Evolutionary conservation across 2,888 invertebrate species (phyloP).

Genomic region (Orchesellides sinensis): DNA sequence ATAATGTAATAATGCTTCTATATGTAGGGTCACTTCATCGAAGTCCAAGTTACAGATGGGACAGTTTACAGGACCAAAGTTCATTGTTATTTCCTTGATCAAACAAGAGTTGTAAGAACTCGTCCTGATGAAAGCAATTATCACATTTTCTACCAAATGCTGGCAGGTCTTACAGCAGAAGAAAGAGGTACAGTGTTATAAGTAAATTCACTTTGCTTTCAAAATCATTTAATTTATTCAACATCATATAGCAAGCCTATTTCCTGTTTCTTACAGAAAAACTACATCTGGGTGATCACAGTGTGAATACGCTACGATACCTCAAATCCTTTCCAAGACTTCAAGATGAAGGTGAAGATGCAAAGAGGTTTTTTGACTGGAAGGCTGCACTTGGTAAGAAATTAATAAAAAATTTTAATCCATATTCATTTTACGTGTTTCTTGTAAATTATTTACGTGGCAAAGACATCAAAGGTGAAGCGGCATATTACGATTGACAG

Average conservation of each 20-base stretch:
- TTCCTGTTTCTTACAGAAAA: slow-evolving; percentile 79
- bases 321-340: slow-evolving; percentile 85
- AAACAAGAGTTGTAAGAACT: slow-evolving; percentile 92
- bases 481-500: too few species aligned
- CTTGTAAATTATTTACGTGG: too few species aligned
- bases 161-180: slow-evolving; percentile 91
- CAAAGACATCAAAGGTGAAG: too few species aligned
- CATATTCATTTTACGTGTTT: too few species aligned
- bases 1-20: not conserved
- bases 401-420: too few species aligned
- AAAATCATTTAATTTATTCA: not conserved
- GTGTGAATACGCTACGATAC: slow-evolving; percentile 88
- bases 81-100: slow-evolving; percentile 96
- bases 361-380: slow-evolving; percentile 91
- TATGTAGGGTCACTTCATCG: slow-evolving; percentile 93
- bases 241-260: not conserved
- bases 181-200: slow-evolving; percentile 88
- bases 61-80: slow-evolving; percentile 96
- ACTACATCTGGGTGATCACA: slow-evolving; percentile 91
- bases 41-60: slow-evolving; percentile 96
- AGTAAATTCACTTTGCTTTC: slow-evolving; percentile 33
- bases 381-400: slow-evolving; percentile 87
- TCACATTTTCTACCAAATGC: slow-evolving; percentile 97
- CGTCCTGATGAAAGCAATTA: slow-evolving; percentile 94
- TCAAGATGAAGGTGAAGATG: slow-evolving; percentile 86